Evolutionary conservation across 1,140 invertebrate species (phyloP).

Genomic region (Mya arenaria): DNA sequence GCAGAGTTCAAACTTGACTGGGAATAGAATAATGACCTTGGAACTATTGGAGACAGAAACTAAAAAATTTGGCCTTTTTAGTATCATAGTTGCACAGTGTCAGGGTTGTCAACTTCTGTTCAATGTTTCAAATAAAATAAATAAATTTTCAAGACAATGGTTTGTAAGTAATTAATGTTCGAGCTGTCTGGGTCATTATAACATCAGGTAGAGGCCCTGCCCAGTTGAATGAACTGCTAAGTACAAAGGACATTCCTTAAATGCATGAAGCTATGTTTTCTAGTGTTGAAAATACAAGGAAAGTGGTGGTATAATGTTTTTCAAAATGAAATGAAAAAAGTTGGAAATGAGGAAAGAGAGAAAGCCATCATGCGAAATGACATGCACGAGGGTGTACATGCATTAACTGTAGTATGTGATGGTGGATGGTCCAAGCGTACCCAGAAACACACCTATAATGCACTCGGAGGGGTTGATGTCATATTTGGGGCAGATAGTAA

Average conservation of each 20-base stretch:
- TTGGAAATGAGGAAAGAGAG: conserved; percentile 38
- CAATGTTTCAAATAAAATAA: background rate
- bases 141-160: background rate
- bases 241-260: background rate
- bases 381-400: conserved; percentile 33
- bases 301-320: conserved; percentile 34
- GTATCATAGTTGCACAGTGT: background rate
- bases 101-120: background rate
- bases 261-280: background rate
- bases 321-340: conserved; percentile 14
- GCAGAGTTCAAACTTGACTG: background rate
- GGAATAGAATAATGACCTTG: conserved; percentile 3
- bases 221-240: conserved; percentile 1
- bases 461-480: background rate
- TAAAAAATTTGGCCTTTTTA: background rate
- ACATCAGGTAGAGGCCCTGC: conserved; percentile 23
- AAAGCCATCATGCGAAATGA: conserved; percentile 33
- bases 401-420: conserved; percentile 52
- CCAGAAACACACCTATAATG: conserved; percentile 47
- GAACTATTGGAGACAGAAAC: background rate
- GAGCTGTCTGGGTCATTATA: conserved; percentile 43
- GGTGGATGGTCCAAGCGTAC: conserved; percentile 46
- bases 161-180: background rate
- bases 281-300: conserved; percentile 19
- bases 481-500: conserved; percentile 70